Percentiles rank a stretch among this genome's conserved stretches.
phyloP scores from a whole-genome alignment of 2,797 vertebrate genomes.

The Agapornis canus region DNA sequence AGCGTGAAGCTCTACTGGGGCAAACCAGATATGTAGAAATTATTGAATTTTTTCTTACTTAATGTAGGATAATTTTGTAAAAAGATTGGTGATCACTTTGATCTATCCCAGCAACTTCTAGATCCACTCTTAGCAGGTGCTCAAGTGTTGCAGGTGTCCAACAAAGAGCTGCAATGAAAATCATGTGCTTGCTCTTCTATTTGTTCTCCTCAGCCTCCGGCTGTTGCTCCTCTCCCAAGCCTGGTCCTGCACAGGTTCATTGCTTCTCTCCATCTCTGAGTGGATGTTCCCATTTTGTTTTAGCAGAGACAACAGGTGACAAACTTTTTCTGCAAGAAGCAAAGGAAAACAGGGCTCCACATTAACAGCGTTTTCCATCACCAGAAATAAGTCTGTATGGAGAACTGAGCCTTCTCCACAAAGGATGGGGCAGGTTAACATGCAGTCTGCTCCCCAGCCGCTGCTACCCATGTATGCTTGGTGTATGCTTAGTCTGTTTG shows the following conservation, averaged over 20 bases:
- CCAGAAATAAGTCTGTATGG: background rate
- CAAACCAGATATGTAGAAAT: background rate
- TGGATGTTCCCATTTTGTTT: fast-evolving
- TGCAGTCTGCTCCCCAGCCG: background rate
- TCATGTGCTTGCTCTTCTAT: background rate
- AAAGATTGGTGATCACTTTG: background rate
- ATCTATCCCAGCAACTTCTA: background rate
- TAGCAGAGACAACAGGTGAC: background rate
- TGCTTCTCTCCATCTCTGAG: fast-evolving
- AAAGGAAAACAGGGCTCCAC: background rate
- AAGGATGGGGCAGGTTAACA: background rate
- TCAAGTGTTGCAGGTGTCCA: fast-evolving
- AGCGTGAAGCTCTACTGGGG: fast-evolving
- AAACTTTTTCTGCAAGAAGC: background rate
- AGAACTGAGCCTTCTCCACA: background rate
- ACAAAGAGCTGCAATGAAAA: background rate
- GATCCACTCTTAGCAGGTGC: background rate
- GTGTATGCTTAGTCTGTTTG: background rate
- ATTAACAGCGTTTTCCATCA: background rate
- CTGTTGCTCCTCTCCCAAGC: background rate
- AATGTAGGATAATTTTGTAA: background rate
- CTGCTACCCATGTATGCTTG: fast-evolving
- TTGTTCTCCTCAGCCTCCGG: background rate
- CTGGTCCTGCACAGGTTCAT: background rate
- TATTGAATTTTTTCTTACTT: background rate